Conservation (phyloP, 37 sponge, comb jelly and placozoan genomes). For the Axinella damicornis region DNA sequence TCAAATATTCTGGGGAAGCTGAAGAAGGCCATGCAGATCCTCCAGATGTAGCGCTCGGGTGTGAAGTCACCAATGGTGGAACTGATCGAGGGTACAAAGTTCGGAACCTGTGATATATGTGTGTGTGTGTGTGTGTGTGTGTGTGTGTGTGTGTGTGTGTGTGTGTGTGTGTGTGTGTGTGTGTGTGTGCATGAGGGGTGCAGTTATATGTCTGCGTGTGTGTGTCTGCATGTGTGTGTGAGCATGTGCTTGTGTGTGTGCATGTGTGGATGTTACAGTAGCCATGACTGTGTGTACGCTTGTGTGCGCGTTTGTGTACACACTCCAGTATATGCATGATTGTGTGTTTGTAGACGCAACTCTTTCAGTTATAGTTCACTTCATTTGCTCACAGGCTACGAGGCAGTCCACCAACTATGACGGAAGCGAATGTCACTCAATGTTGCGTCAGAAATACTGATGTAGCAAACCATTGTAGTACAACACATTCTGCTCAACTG, state of each 20-base stretch:
- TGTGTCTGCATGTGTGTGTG: not conserved
- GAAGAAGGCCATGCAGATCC: slow-evolving; percentile 58
- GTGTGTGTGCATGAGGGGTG: too few species aligned
- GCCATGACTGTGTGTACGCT: not conserved
- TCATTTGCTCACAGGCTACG: too few species aligned
- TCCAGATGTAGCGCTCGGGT: slow-evolving; percentile 76
- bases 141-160: slow-evolving; percentile 8
- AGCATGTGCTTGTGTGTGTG: not conserved
- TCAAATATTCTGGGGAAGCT: slow-evolving; percentile 35
- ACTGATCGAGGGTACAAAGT: slow-evolving; percentile 77
- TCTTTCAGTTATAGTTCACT: too few species aligned
- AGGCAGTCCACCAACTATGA: too few species aligned
- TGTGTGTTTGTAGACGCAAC: too few species aligned
- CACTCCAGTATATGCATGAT: too few species aligned
- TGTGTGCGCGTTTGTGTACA: not conserved
- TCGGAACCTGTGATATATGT: slow-evolving; percentile 62
- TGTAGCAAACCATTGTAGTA: too few species aligned
- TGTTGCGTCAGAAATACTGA: too few species aligned
- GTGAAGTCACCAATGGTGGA: slow-evolving; percentile 63
- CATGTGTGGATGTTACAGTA: not conserved
- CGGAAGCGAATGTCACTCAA: too few species aligned
- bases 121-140: not conserved
- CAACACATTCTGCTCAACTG: too few species aligned
- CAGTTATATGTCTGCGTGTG: slow-evolving; percentile 16
- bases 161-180: not conserved